A percentile compares a stretch with the other conserved stretches of the same genome.
phyloP scores from a whole-genome alignment of 37 sponge, comb jelly and placozoan genomes.

The Theonella swinhoei region DNA sequence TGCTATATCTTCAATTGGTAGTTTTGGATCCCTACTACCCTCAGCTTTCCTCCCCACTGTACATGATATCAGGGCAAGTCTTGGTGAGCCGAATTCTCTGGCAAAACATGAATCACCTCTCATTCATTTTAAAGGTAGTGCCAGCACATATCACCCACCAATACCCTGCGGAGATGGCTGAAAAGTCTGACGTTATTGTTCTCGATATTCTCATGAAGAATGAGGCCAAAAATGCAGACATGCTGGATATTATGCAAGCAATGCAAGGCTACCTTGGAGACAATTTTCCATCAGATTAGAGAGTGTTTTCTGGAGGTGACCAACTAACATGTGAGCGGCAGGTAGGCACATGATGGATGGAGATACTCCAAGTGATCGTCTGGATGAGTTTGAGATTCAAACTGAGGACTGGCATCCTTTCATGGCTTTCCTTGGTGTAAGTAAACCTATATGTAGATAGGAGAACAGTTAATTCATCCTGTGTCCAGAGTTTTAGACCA shows the following conservation, averaged over 20 bases:
- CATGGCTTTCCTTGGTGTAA: conserved; percentile 8
- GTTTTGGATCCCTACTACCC: background rate
- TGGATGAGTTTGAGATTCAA: conserved; percentile 13
- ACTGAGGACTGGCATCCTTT: conserved; percentile 42
- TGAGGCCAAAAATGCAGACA: conserved; percentile 18
- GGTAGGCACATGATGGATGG: conserved; percentile 26
- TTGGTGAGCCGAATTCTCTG: background rate
- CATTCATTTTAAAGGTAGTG: background rate
- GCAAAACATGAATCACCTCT: conserved; percentile 4
- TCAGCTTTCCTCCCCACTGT: conserved; percentile 4
- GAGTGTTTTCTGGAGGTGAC: conserved; percentile 41
- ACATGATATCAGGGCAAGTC: background rate
- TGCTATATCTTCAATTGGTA: background rate
- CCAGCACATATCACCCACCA: too few relatives aligned
- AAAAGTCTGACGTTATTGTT: conserved; percentile 15
- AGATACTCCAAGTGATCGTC: conserved; percentile 19
- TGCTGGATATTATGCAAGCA: conserved; percentile 42
- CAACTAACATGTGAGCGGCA: conserved; percentile 47
- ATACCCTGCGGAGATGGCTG: conserved; percentile 32
- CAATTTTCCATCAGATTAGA: background rate
- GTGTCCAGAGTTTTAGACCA: too few relatives aligned
- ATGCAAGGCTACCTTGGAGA: conserved; percentile 37
- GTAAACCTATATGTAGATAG: too few relatives aligned
- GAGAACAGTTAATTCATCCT: too few relatives aligned
- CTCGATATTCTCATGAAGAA: conserved; percentile 43